phyloP scores from a whole-genome alignment of 2,888 invertebrate genomes.

The Callinectes sapidus region DNA sequence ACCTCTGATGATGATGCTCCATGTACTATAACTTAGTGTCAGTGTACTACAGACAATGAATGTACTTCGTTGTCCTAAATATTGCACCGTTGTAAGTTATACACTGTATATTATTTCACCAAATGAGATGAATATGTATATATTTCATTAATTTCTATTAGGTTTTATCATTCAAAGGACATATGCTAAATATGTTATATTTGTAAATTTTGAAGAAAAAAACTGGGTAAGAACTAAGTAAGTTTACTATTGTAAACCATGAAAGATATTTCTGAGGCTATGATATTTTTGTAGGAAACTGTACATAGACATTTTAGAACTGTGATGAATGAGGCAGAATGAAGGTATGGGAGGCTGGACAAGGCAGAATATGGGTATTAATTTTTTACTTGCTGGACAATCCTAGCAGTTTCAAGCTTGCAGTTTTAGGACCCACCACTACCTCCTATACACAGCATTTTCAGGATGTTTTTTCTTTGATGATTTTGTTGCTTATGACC shows the following conservation, averaged over 20 bases:
- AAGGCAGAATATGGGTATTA: neutral
- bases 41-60: neutral
- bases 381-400: neutral
- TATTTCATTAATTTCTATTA: neutral
- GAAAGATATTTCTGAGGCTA: constrained; percentile 7
- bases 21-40: constrained; percentile 5
- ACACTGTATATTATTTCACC: neutral
- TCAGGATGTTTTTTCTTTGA: neutral
- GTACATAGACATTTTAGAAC: constrained; percentile 31
- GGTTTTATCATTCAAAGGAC: neutral
- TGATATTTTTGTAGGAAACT: constrained; percentile 27
- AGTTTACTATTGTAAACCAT: neutral
- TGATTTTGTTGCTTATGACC: neutral
- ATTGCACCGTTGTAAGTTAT: neutral
- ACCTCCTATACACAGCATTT: neutral
- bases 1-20: constrained; percentile 1
- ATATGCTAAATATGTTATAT: neutral
- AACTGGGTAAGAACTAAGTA: neutral
- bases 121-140: neutral
- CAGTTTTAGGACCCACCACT: neutral
- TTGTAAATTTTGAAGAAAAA: constrained; percentile 21
- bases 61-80: neutral
- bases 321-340: constrained; percentile 2
- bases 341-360: neutral
- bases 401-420: neutral